Conservation (phyloP, 2,797 vertebrate genomes). For the Gymnocypris eckloni region DNA sequence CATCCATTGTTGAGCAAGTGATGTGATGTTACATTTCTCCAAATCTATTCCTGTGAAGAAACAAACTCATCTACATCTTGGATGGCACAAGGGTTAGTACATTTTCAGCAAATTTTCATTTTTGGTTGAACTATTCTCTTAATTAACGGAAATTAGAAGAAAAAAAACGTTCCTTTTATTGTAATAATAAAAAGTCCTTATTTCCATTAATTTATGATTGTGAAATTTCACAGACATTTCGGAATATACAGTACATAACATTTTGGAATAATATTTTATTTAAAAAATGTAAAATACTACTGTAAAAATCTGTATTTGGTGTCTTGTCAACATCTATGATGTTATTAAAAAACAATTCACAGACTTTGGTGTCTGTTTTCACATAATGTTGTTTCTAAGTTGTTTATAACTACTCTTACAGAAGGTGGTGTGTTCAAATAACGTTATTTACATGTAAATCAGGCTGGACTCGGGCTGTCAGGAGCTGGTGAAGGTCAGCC, state of each 20-base stretch:
- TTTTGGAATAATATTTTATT: too few species aligned
- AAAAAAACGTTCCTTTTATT: background rate
- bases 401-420: background rate
- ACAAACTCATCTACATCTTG: background rate
- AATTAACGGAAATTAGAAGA: background rate
- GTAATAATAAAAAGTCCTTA: background rate
- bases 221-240: background rate
- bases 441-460: conserved; percentile 27
- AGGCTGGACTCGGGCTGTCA: background rate
- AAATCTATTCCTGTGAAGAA: background rate
- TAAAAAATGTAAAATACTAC: background rate
- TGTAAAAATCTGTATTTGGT: background rate
- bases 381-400: background rate
- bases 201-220: background rate
- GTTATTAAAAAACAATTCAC: background rate
- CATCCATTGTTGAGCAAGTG: background rate
- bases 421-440: background rate
- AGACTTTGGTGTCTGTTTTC: background rate
- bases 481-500: conserved; percentile 8
- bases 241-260: background rate
- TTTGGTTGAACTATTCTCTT: background rate
- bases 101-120: background rate
- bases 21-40: background rate
- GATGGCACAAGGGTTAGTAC: too few species aligned
- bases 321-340: background rate